Evolutionary conservation across 2,888 invertebrate genomes (phyloP).

Genomic region (Thalpophila matura): DNA sequence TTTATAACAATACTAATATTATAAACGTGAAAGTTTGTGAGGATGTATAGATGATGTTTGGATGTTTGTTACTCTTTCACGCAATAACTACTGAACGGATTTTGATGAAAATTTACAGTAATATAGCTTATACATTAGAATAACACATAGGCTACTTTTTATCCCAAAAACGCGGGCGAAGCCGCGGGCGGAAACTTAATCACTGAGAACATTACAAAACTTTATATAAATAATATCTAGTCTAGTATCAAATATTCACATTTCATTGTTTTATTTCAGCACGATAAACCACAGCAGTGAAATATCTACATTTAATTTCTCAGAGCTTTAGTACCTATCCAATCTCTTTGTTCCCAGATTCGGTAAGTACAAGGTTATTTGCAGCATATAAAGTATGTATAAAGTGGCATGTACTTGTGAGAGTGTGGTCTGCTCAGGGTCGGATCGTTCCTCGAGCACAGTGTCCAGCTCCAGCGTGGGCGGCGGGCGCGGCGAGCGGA

Average conservation of each 20-base stretch:
- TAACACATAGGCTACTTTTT: too few species aligned
- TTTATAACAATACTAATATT: too few species aligned
- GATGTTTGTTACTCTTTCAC: too few species aligned
- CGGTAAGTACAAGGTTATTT: neutral
- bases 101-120: too few species aligned
- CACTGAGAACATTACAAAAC: neutral
- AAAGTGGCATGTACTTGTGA: slow-evolving; percentile 79
- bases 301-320: slow-evolving; percentile 39
- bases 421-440: slow-evolving; percentile 93
- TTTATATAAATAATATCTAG: slow-evolving; percentile 31
- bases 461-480: slow-evolving; percentile 95
- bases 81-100: too few species aligned
- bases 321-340: slow-evolving; percentile 27
- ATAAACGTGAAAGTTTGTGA: too few species aligned
- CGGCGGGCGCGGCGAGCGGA: slow-evolving; percentile 93
- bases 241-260: slow-evolving; percentile 28
- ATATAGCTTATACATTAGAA: slow-evolving; percentile 1
- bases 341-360: slow-evolving; percentile 29
- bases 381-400: neutral
- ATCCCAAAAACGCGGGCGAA: too few species aligned
- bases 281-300: slow-evolving; percentile 29
- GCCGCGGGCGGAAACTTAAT: too few species aligned
- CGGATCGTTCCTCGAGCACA: slow-evolving; percentile 95
- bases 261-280: slow-evolving; percentile 39
- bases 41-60: too few species aligned